Evolutionary conservation across 2,797 vertebrate genomes (phyloP), one percentile per base, ranked within the genome.

Genomic region (Hippopotamyrus pictus): DNA sequence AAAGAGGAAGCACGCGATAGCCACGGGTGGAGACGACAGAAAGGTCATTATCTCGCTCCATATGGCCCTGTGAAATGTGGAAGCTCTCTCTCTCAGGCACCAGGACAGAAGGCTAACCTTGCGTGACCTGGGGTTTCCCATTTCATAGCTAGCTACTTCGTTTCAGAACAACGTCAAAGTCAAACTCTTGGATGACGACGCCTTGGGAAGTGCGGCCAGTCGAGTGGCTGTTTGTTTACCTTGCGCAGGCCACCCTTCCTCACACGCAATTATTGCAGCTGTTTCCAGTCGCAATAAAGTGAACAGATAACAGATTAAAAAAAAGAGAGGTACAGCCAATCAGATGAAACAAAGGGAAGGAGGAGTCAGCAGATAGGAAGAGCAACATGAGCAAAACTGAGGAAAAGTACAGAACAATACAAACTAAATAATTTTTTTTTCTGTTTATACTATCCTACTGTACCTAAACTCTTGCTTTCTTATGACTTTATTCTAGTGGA

Each of bases 261-360:
- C 85, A 41, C 29, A 37, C 29, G 17, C 85, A 59, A 87, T 54
- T 86, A 86, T 22, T 86, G 85, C 85, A 86, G 51, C 14, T 19
- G 85, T 57, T 87, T 59, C 85, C 85, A 57, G 57, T 87, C 51
- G 33, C 51, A 87, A 59, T 29, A 87, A 86, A 37, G 29, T 14
- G 85, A 87, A 57, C 11, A 51, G 12, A 59, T 41, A 41, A 37
- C 5, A 79, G 25, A 29, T 11, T 14, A 73, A 33, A 37, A 25
- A 73, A 33, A 37, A 87, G 29, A 87, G 29, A n/a, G 85, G 9
- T 37, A 4, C 53, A 6, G 53, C 29, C 85, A 87, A 87, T 59
- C 29, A 57, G 14, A 59, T 11, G 29, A 87, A 87, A 87, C 29
- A 57, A 29, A 86, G 17, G 33, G 51, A 54, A 87, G 14, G 14